A percentile compares a stretch with the other conserved stretches of the same genome.
Evolutionary conservation across 2,797 vertebrate genomes (phyloP).

Genomic region (Erpetoichthys calabaricus): DNA sequence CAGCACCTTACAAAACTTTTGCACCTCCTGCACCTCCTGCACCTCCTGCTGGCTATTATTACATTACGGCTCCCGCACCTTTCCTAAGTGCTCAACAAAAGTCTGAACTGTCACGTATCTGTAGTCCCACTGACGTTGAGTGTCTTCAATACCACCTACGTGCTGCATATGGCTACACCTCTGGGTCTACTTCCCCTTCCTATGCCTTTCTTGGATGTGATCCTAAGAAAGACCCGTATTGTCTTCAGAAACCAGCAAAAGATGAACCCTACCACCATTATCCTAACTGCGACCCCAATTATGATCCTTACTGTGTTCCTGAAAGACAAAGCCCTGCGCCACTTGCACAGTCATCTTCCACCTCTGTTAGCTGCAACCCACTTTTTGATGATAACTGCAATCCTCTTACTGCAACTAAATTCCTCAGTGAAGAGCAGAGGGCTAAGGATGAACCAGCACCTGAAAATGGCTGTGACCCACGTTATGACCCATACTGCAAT

Average conservation of each 20-base stretch:
- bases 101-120: constrained; percentile 53
- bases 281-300: constrained; percentile 45
- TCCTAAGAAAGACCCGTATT: constrained; percentile 44
- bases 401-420: constrained; percentile 44
- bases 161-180: constrained; percentile 44
- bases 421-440: constrained; percentile 21
- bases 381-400: constrained; percentile 52
- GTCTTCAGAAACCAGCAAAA: constrained; percentile 35
- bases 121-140: constrained; percentile 47
- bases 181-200: constrained; percentile 34
- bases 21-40: constrained; percentile 21
- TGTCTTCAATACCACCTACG: constrained; percentile 60
- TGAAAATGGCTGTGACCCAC: constrained; percentile 32
- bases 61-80: constrained; percentile 41
- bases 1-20: constrained; percentile 28
- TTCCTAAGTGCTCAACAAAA: constrained; percentile 48
- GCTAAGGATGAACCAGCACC: constrained; percentile 27
- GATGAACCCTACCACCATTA: constrained; percentile 42
- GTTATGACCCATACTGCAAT: constrained; percentile 38
- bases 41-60: constrained; percentile 28
- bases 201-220: constrained; percentile 55
- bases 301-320: constrained; percentile 42
- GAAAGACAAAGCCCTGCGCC: constrained; percentile 22
- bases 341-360: constrained; percentile 30
- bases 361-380: constrained; percentile 44